Conservation (phyloP, 1,140 invertebrate species). For the Hypsibius dujardini region DNA sequence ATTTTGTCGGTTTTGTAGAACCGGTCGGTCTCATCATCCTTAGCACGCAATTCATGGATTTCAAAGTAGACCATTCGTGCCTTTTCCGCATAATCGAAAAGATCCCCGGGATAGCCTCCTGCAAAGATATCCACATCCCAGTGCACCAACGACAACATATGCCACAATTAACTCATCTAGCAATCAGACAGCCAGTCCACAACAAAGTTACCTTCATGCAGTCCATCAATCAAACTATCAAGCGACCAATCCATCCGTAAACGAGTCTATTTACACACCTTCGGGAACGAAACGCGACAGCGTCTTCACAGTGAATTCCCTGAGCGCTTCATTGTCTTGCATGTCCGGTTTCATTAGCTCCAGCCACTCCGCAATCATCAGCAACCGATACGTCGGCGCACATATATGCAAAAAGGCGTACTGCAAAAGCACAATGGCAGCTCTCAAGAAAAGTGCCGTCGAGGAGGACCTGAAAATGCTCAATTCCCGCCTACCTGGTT, state of each 20-base stretch:
- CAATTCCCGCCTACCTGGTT: not conserved
- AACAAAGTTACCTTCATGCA: no score
- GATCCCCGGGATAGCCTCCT: not conserved
- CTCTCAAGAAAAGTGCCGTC: not conserved
- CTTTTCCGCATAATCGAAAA: slow-evolving; percentile 3
- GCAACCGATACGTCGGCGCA: not conserved
- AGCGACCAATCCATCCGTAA: no score
- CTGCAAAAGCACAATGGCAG: not conserved
- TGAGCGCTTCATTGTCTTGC: not conserved
- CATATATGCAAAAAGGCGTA: not conserved
- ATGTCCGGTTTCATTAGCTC: not conserved
- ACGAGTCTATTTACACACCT: not conserved
- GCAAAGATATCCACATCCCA: not conserved
- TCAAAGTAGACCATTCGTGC: not conserved
- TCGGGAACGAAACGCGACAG: not conserved
- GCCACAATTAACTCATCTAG: no score
- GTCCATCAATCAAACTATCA: no score
- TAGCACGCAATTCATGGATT: slow-evolving; percentile 10
- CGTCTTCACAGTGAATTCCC: not conserved
- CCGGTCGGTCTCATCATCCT: not conserved
- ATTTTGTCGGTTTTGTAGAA: not conserved
- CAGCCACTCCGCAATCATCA: slow-evolving; percentile 8
- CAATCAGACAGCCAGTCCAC: no score
- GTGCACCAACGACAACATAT: no score
- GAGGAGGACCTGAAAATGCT: not conserved